These are phyloP conservation scores for Coluber constrictor DNA, from an alignment of 2,797 vertebrate species.

Conservation along the genomic window DNA sequence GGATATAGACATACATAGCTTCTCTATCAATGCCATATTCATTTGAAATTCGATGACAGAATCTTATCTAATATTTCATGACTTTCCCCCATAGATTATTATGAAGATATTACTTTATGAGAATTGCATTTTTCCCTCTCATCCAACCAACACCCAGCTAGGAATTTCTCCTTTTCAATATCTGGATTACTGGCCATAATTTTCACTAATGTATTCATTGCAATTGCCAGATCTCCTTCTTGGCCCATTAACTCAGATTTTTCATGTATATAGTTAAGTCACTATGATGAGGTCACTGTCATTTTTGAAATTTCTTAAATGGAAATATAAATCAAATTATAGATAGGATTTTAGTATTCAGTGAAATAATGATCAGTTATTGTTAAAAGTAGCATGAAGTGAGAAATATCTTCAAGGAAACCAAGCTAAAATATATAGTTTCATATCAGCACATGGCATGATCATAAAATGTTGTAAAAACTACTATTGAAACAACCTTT, in stretches of 20 bases:
- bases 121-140: background rate
- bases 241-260: background rate
- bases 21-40: background rate
- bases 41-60: background rate
- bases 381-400: background rate
- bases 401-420: constrained; percentile 43
- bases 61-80: background rate
- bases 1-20: background rate
- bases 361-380: background rate
- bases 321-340: background rate
- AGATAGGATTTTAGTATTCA: background rate
- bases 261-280: background rate
- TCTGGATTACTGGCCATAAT: background rate
- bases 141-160: background rate
- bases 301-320: background rate
- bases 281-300: background rate
- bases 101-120: background rate
- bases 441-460: constrained; percentile 21
- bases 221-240: background rate
- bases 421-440: background rate
- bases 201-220: background rate
- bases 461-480: constrained; percentile 22
- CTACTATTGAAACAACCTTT: constrained; percentile 32
- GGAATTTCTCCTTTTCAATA: background rate
- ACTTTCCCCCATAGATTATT: background rate